Base-by-base conservation (phyloP, 2,888 invertebrate genomes). In the Apoda limacodes region DNA sequence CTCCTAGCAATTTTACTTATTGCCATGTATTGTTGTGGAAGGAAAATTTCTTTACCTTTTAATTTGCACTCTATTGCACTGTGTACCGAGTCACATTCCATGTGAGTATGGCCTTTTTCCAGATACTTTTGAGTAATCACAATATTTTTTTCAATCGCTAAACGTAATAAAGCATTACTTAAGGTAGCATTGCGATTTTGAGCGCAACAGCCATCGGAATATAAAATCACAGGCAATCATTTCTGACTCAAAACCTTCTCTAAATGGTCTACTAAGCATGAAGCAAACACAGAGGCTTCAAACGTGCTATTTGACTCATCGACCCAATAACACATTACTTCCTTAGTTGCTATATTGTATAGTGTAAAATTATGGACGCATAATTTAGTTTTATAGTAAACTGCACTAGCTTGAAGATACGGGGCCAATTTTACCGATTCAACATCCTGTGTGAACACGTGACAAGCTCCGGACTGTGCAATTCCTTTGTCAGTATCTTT, bases 361-460 rank as follows among this genome's bases (percentile, higher is more conserved):
- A 37, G 3, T 24, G 43, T 46, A 32, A 50, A 50, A 40, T 50
- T 50, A 34, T 48, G 46, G 4, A 44, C 42, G 19, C 43, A 44
- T 14, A 50, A 25, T 35, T 52, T 49, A 9, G 45, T 52, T 40
- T 49, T 49, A 25, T 39, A 52, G 14, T 50, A 48, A 30, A 52
- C 7, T 5, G 48, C 48, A 42, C 45, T 47, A 12, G 47, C 45
- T 36, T 45, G 42, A 27, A 49, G 32, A 35, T 35, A 35, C n/a
- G 48, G 49, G 11, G 29, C 31, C 26, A 46, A 35, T 41, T 48
- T 46, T 19, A 49, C 49, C n/a, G 46, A 36, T 38, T 48, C 25
- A 19, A 51, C 35, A 38, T 51, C 48, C 30, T 43, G 40, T 32
- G 46, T 46, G 29, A 46, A 45, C 2, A 48, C 46, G 27, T 46